Evolutionary conservation across 2,888 invertebrate species (phyloP).

Genomic region (Phania funesta): DNA sequence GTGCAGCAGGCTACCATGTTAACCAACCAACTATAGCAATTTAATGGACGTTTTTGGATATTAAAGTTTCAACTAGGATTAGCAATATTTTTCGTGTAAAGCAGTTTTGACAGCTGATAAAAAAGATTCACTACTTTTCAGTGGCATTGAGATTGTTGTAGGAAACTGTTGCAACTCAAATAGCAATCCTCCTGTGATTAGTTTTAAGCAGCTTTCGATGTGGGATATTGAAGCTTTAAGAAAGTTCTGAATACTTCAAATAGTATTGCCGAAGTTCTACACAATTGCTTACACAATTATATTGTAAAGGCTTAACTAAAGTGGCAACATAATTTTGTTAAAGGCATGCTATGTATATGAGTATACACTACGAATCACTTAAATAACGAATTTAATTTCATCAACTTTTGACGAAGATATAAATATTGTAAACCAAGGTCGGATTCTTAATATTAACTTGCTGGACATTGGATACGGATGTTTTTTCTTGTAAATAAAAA

Average conservation of each 20-base stretch:
- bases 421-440: no score
- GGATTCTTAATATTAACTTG: no score
- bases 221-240: background rate
- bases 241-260: background rate
- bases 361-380: no score
- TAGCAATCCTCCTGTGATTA: background rate
- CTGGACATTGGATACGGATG: no score
- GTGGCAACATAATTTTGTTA: constrained; percentile 1
- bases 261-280: background rate
- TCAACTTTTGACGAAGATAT: no score
- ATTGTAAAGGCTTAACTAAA: background rate
- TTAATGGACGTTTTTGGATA: no score
- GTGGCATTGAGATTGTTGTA: background rate
- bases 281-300: background rate
- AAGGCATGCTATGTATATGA: background rate
- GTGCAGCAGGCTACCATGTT: background rate
- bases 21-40: no score
- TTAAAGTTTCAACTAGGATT: constrained; percentile 58
- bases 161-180: background rate
- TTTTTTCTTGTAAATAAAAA: no score
- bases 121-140: background rate
- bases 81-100: constrained; percentile 15
- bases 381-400: no score
- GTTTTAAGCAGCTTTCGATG: background rate
- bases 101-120: constrained; percentile 19